Evolutionary conservation across 1,140 invertebrate genomes (phyloP), one percentile per base, ranked within the genome.

Genomic region (Epicauta chinensis): DNA sequence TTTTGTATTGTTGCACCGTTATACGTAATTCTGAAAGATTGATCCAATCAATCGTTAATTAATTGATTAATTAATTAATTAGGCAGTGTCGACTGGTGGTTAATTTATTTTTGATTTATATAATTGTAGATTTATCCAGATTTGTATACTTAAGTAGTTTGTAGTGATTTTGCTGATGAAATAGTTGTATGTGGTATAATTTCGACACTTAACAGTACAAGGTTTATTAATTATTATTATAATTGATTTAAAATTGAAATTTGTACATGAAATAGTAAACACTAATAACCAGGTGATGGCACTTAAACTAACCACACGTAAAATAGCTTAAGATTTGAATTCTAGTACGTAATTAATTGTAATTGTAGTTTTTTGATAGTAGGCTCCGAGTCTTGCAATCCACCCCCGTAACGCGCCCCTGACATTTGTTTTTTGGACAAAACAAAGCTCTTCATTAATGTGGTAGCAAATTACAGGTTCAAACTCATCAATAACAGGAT

Each of bases 281-380:
- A 68, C 64, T 68, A 68, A 68, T 64, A 62, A 49, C 41, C 46
- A 51, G 64, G 66, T 66, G 64, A 65, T 51, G 66, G 64, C 64
- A 66, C 64, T 65, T 65, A 49, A 60, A 23, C 23, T 23, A 23
- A 23, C 23, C 23, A 23, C 23, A 23, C 23, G 52, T 60, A 58
- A 60, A 58, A 60, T 5, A 4, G 52, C 42, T 46, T 51, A 55
- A 58, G 48, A 48, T 43, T 49, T 49, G 47, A 44, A 37, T 35
- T 17, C 29, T 62, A 66, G 60, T 65, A 66, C 54, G 52, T 61
- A 64, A 58, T 55, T 60, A 56, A 55, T 44, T 59, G 45, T 57
- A 59, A 51, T 59, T 53, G 62, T 66, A 63, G 55, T 59, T 54
- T 54, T 23, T 23, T 34, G 32, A 11, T 9, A 34, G 32, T 9